Percentiles rank a stretch among this genome's conserved stretches.
Evolutionary conservation across 2,888 invertebrate species (phyloP).

Genomic region (Danaus chrysippus): DNA sequence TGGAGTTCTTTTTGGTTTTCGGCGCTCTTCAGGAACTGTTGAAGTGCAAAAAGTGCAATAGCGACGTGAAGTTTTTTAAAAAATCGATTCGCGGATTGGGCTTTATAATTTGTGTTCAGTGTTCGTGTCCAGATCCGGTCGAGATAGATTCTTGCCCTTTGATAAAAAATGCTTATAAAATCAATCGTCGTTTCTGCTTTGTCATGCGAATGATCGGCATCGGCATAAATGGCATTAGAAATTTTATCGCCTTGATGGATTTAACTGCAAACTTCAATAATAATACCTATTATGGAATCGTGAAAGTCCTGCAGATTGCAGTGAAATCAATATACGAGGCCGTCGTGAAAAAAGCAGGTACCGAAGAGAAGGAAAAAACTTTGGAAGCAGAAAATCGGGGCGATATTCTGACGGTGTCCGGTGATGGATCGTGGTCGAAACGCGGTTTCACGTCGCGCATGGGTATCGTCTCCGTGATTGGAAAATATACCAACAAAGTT

Average conservation of each 20-base stretch:
- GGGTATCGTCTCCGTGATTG: conserved; percentile 13
- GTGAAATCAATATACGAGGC: conserved; percentile 6
- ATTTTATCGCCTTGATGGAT: conserved; percentile 15
- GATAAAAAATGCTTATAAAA: conserved; percentile 13
- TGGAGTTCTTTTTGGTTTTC: too few species aligned
- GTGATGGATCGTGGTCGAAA: conserved; percentile 17
- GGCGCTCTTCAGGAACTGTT: too few species aligned
- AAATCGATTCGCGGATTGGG: conserved; percentile 10
- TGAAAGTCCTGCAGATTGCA: conserved; percentile 10
- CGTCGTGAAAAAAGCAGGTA: conserved; percentile 11
- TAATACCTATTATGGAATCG: conserved; percentile 9
- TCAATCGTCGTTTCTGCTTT: conserved; percentile 14
- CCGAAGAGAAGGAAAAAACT: conserved; percentile 8
- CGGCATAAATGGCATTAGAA: conserved; percentile 15
- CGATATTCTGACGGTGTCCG: conserved; percentile 12
- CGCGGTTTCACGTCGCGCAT: conserved; percentile 13
- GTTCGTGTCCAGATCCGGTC: conserved; percentile 12
- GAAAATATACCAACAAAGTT: conserved; percentile 10
- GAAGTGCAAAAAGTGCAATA: too few species aligned
- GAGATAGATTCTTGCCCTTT: conserved; percentile 13
- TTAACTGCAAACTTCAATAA: conserved; percentile 1
- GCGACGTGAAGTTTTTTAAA: conserved; percentile 11
- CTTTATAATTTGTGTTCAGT: conserved; percentile 9
- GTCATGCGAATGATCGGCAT: conserved; percentile 15
- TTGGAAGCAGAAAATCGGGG: conserved; percentile 8